phyloP scores from a whole-genome alignment of 2,888 invertebrate genomes.

The Parelbella ahira region DNA sequence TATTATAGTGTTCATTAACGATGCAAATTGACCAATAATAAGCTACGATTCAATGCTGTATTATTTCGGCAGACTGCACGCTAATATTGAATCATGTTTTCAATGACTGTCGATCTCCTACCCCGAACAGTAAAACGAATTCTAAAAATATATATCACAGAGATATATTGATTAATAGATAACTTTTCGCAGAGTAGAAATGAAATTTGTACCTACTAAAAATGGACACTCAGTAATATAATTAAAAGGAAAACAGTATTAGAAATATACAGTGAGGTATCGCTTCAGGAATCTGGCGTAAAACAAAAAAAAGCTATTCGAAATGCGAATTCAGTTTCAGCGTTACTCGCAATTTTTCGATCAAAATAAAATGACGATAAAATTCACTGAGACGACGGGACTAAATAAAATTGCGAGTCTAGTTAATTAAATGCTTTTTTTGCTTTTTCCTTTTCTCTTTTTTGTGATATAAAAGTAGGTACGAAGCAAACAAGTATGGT shows the following conservation, averaged over 20 bases:
- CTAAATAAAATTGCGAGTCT: conserved; percentile 6
- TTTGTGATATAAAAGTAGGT: too few species aligned
- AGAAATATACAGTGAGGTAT: conserved; percentile 8
- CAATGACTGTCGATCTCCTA: too few species aligned
- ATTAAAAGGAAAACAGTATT: conserved; percentile 6
- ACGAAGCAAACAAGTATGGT: too few species aligned
- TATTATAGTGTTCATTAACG: conserved; percentile 64
- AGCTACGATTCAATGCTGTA: conserved; percentile 56
- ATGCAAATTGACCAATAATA: conserved; percentile 67
- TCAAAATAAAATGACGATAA: conserved; percentile 11
- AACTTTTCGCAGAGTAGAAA: too few species aligned
- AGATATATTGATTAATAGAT: too few species aligned
- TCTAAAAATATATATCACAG: too few species aligned
- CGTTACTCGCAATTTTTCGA: conserved; percentile 6
- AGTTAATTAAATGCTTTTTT: not conserved
- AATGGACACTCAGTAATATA: too few species aligned
- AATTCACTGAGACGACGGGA: not conserved
- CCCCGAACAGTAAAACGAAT: too few species aligned
- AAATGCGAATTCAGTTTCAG: conserved; percentile 1
- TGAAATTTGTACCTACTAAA: too few species aligned
- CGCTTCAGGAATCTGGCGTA: not conserved
- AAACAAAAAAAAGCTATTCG: not conserved
- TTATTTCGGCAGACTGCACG: conserved; percentile 50
- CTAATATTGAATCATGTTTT: too few species aligned
- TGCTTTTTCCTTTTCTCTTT: too few species aligned